Conservation (phyloP, 64 coral and sea anemone genomes). For the Actinia tenebrosa region DNA sequence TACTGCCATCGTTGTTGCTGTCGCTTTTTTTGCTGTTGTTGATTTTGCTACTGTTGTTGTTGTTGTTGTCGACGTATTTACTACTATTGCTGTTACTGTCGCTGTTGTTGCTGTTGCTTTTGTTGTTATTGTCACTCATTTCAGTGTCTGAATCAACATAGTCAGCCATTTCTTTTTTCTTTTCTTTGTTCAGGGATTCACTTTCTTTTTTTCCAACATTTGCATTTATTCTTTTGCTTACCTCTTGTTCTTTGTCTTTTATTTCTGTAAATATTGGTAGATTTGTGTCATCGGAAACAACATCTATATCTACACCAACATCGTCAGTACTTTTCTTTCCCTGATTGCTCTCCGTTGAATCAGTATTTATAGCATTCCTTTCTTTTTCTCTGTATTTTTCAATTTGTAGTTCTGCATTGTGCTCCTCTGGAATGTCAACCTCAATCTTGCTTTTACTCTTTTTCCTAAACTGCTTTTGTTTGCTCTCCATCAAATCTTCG, state of each 20-base stretch:
- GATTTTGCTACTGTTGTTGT: background rate
- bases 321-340: background rate
- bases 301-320: background rate
- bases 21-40: background rate
- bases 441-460: background rate
- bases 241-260: background rate
- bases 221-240: background rate
- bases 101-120: background rate
- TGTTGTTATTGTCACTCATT: background rate
- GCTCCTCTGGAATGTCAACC: background rate
- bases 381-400: background rate
- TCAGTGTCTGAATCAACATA: background rate
- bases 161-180: background rate
- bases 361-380: background rate
- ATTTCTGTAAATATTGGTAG: constrained; percentile 11
- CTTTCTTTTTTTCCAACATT: background rate
- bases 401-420: background rate
- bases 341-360: background rate
- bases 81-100: background rate
- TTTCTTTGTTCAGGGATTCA: background rate
- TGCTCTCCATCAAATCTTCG: background rate
- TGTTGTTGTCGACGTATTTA: background rate
- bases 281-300: background rate
- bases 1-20: background rate
- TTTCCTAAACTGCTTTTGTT: background rate